Percentiles rank a stretch among this genome's conserved stretches.
These are phyloP conservation scores for Drosophila rhopaloa DNA, from an alignment of 1,140 invertebrate species.

Conservation along the genomic window DNA sequence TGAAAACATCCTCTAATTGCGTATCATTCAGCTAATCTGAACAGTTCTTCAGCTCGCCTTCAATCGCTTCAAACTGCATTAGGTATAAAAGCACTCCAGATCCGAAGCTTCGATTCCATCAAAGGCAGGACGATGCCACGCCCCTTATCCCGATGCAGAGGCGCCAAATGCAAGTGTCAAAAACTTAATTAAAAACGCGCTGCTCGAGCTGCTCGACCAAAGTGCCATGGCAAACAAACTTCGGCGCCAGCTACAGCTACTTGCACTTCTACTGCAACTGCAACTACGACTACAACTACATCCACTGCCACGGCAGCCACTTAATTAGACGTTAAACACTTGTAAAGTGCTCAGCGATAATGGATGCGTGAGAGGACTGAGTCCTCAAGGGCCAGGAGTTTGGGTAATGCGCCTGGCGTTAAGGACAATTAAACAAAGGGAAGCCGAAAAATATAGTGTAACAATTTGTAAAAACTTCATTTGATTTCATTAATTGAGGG, in stretches of 20 bases:
- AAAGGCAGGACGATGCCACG: background rate
- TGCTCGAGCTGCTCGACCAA: slow-evolving; percentile 54
- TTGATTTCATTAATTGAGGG: background rate
- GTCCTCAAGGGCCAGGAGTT: slow-evolving; percentile 16
- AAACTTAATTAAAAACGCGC: slow-evolving; percentile 80
- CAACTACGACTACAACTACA: slow-evolving; percentile 21
- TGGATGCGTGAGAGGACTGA: slow-evolving; percentile 57
- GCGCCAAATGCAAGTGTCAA: slow-evolving; percentile 73
- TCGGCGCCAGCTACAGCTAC: slow-evolving; percentile 30
- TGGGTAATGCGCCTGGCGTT: slow-evolving; percentile 21
- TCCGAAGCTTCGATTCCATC: slow-evolving; percentile 5
- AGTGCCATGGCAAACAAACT: slow-evolving; percentile 58
- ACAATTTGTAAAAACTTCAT: background rate
- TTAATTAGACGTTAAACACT: slow-evolving; percentile 82
- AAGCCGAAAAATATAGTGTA: background rate
- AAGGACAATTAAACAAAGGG: slow-evolving; percentile 16
- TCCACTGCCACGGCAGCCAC: slow-evolving; percentile 71
- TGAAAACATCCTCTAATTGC: slow-evolving; percentile 29
- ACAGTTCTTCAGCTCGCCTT: slow-evolving; percentile 21
- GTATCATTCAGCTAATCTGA: slow-evolving; percentile 27
- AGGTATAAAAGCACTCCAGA: slow-evolving; percentile 40
- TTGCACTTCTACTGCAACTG: slow-evolving; percentile 40
- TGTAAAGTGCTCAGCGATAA: slow-evolving; percentile 80
- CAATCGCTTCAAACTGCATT: slow-evolving; percentile 51
- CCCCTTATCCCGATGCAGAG: background rate